These are phyloP conservation scores for Drosophila setifemur DNA, from an alignment of 1,140 invertebrate genomes.

Conservation along the genomic window DNA sequence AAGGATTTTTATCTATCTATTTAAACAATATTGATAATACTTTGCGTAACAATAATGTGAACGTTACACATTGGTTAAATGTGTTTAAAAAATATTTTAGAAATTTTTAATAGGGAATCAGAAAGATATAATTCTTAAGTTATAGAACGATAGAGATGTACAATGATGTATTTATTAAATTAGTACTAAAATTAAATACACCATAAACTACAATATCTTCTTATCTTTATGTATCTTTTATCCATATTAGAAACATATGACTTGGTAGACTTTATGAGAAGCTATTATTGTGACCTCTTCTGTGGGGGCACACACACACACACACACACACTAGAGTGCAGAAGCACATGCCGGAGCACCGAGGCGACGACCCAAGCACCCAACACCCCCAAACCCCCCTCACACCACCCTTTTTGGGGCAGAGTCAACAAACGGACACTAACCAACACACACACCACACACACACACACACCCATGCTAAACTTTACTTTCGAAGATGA, in stretches of 20 bases:
- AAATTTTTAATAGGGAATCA: too few relatives aligned
- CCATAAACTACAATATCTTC: too few relatives aligned
- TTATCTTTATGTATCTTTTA: too few relatives aligned
- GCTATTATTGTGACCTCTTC: conserved; percentile 12
- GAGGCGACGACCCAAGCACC: conserved; percentile 51
- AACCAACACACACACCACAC: conserved; percentile 36
- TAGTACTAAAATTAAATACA: too few relatives aligned
- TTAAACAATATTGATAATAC: too few relatives aligned
- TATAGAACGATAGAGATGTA: too few relatives aligned
- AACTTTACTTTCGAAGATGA: conserved; percentile 51
- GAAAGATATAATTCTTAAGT: too few relatives aligned
- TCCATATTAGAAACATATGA: too few relatives aligned
- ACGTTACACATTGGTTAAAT: too few relatives aligned
- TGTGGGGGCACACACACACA: conserved; percentile 7
- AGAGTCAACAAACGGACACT: conserved; percentile 76
- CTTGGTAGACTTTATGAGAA: not conserved
- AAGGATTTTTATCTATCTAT: not conserved
- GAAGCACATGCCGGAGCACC: conserved; percentile 43
- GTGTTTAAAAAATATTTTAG: too few relatives aligned
- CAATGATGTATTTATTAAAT: too few relatives aligned
- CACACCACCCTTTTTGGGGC: conserved; percentile 31
- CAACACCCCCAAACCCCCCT: conserved; percentile 20
- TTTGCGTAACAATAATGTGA: too few relatives aligned
- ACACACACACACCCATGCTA: conserved; percentile 11
- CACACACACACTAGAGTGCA: conserved; percentile 10